These are phyloP conservation scores for Adelphocoris suturalis DNA, from an alignment of 2,888 invertebrate genomes.

Conservation along the genomic window DNA sequence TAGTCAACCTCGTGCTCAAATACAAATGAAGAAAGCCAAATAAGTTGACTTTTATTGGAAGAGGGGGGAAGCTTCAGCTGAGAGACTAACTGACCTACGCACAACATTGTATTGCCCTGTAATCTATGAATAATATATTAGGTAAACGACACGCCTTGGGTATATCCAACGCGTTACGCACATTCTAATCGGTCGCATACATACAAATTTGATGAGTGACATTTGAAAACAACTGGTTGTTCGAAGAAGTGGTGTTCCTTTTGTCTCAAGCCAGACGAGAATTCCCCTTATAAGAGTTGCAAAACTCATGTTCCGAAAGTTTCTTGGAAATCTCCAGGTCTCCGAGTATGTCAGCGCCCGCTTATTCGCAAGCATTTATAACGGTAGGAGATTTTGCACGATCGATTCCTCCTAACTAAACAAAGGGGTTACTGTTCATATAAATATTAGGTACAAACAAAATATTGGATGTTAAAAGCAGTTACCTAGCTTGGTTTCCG, in stretches of 20 bases:
- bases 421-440: neutral
- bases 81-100: too few relatives aligned
- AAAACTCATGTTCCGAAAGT: neutral
- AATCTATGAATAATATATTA: too few relatives aligned
- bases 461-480: too few relatives aligned
- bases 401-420: neutral
- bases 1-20: too few relatives aligned
- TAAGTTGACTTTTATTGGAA: too few relatives aligned
- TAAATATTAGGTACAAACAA: too few relatives aligned
- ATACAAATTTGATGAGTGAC: slow-evolving; percentile 22
- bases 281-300: neutral
- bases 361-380: neutral
- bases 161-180: neutral
- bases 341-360: too few relatives aligned
- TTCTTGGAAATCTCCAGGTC: neutral
- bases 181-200: neutral
- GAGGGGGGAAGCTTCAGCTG: too few relatives aligned
- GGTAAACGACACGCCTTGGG: neutral
- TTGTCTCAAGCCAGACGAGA: neutral
- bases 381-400: neutral
- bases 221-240: neutral
- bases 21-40: too few relatives aligned
- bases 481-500: too few relatives aligned
- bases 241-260: neutral
- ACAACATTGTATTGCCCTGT: too few relatives aligned